Evolutionary conservation across 2,797 vertebrate species (phyloP), one percentile per base, ranked within the genome.

Genomic region (Hirundo rustica): DNA sequence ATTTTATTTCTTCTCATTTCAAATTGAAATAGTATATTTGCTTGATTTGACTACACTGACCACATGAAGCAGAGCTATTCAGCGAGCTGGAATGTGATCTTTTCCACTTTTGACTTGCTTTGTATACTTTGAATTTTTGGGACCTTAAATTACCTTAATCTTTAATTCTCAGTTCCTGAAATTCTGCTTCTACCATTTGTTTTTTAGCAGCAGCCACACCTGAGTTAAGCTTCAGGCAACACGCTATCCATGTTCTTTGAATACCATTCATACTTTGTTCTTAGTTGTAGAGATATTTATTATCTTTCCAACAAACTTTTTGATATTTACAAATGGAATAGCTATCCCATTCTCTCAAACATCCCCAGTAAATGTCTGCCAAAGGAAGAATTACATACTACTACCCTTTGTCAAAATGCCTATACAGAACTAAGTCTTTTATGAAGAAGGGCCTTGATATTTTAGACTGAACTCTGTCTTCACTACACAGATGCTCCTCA

Each of bases 251-350:
- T 32, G 20, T 90, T 84, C 60, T 92, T 62, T 71, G 54, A 93
- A 88, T 79, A 76, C 51, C 71, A 85, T 62, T 53, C 71, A 57
- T 90, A 71, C 32, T 88, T 96, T 57, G 21, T 84, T 94, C 83
- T 66, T 70, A 45, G 32, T 60, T 88, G 36, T 64, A 85, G 74
- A 90, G 95, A 90, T 86, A 93, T 84, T 94, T 89, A 75, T 51
- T 12, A n/a, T 74, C 22, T 76, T 89, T 82, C 78, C 64, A 86
- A 67, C 21, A 82, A 82, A 36, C 7, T 36, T 62, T 76, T 62
- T 86, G 3, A 16, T 86, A 82, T 57, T 75, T 92, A 30, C 32
- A 70, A 79, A 60, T 61, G 21, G 38, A 83, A 65, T 74, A 77
- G 45, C 42, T 27, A 11, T 62, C 23, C 84, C n/a, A 58, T 48